A percentile compares a stretch with the other conserved stretches of the same genome.
Conservation (phyloP, 2,113 vertebrate species). For the Pseudopodoces humilis region DNA sequence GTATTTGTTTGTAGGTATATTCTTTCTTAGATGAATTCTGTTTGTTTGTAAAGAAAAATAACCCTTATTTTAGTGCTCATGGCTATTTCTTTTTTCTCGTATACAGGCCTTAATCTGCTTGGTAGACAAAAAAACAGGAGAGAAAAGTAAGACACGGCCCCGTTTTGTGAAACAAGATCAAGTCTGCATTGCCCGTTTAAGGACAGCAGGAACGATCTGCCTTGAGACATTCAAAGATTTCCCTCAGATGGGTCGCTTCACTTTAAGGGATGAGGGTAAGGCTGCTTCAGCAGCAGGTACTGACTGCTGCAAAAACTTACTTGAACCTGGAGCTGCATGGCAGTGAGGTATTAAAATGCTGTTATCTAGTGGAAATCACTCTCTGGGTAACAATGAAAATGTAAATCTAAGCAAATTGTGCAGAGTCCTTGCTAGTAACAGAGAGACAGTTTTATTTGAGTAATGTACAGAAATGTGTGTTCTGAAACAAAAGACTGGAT, state of each 20-base stretch:
- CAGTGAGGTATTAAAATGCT: not conserved
- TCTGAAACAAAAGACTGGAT: not conserved
- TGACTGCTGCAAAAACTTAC: not conserved
- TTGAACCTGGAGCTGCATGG: not conserved
- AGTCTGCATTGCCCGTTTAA: slow-evolving; percentile 95
- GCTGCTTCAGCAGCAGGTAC: not conserved
- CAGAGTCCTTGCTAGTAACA: not conserved
- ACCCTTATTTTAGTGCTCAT: not conserved
- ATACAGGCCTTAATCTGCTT: slow-evolving; percentile 97
- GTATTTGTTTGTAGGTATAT: not conserved
- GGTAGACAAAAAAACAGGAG: slow-evolving; percentile 98
- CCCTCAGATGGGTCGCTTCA: slow-evolving; percentile 99
- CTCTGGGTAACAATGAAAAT: not conserved
- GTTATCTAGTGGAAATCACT: not conserved
- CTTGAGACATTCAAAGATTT: slow-evolving; percentile 99
- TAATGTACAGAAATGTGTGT: not conserved
- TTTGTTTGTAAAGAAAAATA: not conserved
- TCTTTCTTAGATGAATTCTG: not conserved
- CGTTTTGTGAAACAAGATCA: slow-evolving; percentile 99
- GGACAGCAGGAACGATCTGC: slow-evolving; percentile 95
- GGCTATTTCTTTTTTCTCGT: not conserved
- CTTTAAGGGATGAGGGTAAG: slow-evolving; percentile 96
- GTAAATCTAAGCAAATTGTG: not conserved
- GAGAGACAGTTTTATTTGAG: not conserved
- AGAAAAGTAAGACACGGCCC: slow-evolving; percentile 96